Base-by-base conservation (phyloP, 1,140 invertebrate species). In the Hydropsyche tenuis region DNA sequence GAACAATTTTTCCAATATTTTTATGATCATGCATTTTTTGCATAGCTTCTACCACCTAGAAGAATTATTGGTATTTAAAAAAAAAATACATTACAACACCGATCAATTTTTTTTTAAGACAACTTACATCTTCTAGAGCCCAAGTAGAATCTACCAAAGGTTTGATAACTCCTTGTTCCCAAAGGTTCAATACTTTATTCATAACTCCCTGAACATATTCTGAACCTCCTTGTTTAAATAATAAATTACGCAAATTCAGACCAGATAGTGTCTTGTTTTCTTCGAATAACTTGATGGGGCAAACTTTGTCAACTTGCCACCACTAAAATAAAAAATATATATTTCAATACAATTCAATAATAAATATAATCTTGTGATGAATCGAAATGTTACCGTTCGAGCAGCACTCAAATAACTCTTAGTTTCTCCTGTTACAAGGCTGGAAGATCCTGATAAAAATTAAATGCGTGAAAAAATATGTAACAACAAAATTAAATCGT, bases 241-340 rank as follows among this genome's bases (percentile, higher is more conserved):
- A 86, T 79, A 96, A 84, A 81, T 94, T 91, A 51, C 94, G 90
- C 75, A 96, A 86, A 85, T 95, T 94, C 80, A 96, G 89, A 0
- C 94, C 94, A 20, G 90, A 87, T 51, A 96, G 85, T 53, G 88
- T 90, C 84, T 94, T 94, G 85, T 96, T 96, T 80, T 96, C 94
- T 79, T 96, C 94, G 82, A 89, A 96, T 74, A 96, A 83, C 83
- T 95, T 95, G 77, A 95, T 89, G 0, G 94, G 93, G 6, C 91
- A 94, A 51, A 96, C 88, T 84, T 95, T 96, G 82, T 95, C 94
- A 18, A 94, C 93, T 87, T 94, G 93, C 93, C 93, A 96, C 94
- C 94, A 96, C 92, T 92, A 80, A 14, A 84, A 87, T 73, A 25
- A 25, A 69, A 22, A 64, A 20, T 69, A 20, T 16, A 73, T 37